A percentile compares a stretch with the other conserved stretches of the same genome.
These are phyloP conservation scores for Dromaius novaehollandiae DNA, from an alignment of 2,113 vertebrate species.

Conservation along the genomic window DNA sequence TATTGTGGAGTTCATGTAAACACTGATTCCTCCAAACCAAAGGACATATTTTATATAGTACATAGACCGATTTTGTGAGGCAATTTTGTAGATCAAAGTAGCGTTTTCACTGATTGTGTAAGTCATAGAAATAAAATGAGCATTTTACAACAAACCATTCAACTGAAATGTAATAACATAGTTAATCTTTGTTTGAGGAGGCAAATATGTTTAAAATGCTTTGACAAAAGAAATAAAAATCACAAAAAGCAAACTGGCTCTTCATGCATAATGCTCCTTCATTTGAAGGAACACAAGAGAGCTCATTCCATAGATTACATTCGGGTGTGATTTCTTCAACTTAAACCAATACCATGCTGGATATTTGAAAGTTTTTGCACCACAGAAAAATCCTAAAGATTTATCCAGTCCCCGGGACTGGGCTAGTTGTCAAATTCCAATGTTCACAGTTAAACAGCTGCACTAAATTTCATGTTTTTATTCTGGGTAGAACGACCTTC, in stretches of 20 bases:
- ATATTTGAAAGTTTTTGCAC: not conserved
- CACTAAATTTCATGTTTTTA: not conserved
- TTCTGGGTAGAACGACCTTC: not conserved
- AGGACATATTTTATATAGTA: not conserved
- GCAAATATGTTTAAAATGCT: not conserved
- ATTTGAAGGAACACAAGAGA: not conserved
- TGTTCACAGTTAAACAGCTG: not conserved
- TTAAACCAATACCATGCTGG: not conserved
- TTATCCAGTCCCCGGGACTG: not conserved
- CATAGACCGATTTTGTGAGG: not conserved
- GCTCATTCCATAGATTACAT: not conserved
- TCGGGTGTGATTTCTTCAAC: not conserved
- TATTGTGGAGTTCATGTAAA: conserved; percentile 9
- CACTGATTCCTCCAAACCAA: conserved; percentile 11
- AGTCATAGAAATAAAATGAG: not conserved
- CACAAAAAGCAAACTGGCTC: not conserved
- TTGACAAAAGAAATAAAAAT: conserved; percentile 1
- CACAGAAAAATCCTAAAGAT: not conserved
- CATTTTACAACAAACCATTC: not conserved
- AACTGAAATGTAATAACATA: not conserved
- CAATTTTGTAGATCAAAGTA: not conserved
- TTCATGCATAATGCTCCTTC: not conserved
- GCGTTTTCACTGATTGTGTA: not conserved
- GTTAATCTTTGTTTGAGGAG: not conserved
- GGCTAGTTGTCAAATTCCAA: not conserved